Evolutionary conservation across 2,797 vertebrate species (phyloP), one percentile per base, ranked within the genome.

Genomic region (Acipenser ruthenus): DNA sequence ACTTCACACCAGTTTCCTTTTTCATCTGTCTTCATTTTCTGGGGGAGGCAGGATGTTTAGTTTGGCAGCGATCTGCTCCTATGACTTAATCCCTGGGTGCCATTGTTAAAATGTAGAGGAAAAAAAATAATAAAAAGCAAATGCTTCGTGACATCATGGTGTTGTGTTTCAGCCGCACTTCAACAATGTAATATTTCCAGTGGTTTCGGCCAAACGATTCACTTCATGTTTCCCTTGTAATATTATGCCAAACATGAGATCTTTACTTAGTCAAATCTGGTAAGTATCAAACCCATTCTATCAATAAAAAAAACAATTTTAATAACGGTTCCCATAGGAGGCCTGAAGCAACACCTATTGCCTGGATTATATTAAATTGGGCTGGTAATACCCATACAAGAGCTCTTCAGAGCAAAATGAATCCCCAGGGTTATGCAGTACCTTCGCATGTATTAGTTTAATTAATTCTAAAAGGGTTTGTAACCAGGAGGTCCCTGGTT

Each of bases 51-150:
- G 86, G 88, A 88, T 88, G 88, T 89, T 89, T 86, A 80, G 59
- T 76, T 88, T 89, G 88, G 88, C 86, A 37, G 62, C 62, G 69
- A 72, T 75, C 78, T 51, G 73, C 81, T 65, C 37, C 72, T 73
- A 83, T 89, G 88, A 88, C 86, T 84, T 85, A 83, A 87, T 88
- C 85, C 84, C 84, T 83, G 79, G 85, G 80, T 83, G 84, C 85
- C 81, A 81, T 86, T 85, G 80, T 86, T 83, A 80, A 73, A 81
- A 75, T 80, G 80, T 81, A 70, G 4, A 37, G 37, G 37, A 37
- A 49, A 75, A 79, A 70, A 79, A 80, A 79, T 86, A 88, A 89
- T 88, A 83, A 85, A 86, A 88, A 86, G 83, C 87, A 86, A 87
- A 88, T 87, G 86, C 60, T 58, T 65, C 7, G 23, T 75, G 69